phyloP scores from a whole-genome alignment of 2,113 vertebrate species.

The Pantherophis guttatus region DNA sequence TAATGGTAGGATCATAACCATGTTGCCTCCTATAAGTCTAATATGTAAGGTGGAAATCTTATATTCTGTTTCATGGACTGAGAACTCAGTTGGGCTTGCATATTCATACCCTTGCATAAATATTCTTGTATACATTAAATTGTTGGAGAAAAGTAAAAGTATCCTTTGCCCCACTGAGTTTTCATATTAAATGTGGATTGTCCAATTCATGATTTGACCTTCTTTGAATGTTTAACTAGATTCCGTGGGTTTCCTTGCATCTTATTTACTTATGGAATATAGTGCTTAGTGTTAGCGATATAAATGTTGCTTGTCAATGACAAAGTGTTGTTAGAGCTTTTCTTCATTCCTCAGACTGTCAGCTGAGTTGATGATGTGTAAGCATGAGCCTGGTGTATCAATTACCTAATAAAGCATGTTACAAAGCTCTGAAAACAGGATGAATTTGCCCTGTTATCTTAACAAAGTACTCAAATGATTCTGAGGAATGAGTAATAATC shows the following conservation, averaged over 20 bases:
- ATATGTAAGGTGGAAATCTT: neutral
- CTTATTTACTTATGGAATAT: neutral
- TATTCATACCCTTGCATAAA: neutral
- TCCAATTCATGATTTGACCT: neutral
- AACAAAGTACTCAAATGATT: neutral
- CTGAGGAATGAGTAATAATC: neutral
- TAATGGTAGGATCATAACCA: neutral
- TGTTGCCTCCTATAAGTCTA: neutral
- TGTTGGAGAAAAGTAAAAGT: neutral
- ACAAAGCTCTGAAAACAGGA: constrained; percentile 17
- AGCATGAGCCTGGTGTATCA: constrained; percentile 4
- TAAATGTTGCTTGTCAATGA: neutral
- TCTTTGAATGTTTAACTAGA: neutral
- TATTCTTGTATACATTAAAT: neutral
- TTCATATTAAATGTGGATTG: neutral
- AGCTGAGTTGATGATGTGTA: constrained; percentile 4
- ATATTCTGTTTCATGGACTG: neutral
- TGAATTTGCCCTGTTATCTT: constrained; percentile 11
- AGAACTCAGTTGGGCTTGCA: neutral
- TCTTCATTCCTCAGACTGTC: constrained; percentile 6
- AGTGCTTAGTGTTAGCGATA: neutral
- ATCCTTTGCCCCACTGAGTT: neutral
- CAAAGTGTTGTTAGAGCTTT: neutral
- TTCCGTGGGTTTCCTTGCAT: neutral
- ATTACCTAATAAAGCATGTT: constrained; percentile 17